These are phyloP conservation scores for Pavo muticus DNA, from an alignment of 2,113 vertebrate species.

Conservation along the genomic window DNA sequence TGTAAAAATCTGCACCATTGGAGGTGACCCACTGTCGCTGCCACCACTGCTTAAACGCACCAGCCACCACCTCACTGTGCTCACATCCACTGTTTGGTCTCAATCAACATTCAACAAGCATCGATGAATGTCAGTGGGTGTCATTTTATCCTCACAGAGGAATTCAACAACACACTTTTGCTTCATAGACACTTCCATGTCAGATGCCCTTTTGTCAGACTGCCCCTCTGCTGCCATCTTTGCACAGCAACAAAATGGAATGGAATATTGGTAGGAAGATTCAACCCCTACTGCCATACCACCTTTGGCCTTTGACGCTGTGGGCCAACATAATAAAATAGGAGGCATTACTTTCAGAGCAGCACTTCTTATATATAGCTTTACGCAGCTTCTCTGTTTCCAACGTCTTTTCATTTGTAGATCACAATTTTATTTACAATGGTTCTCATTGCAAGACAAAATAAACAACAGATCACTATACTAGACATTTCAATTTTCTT, in stretches of 20 bases:
- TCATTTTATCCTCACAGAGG: background rate
- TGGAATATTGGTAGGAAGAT: background rate
- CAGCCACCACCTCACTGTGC: background rate
- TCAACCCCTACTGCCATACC: background rate
- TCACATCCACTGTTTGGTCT: background rate
- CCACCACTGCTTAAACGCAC: background rate
- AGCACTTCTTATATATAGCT: too few relatives aligned
- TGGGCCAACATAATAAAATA: background rate
- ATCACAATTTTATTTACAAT: background rate
- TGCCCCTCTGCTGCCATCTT: too few relatives aligned
- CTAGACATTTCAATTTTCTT: background rate
- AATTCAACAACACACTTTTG: background rate
- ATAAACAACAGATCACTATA: background rate
- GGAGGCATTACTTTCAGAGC: background rate
- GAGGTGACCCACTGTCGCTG: background rate
- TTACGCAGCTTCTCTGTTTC: background rate
- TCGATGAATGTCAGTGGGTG: background rate
- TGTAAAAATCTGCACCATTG: background rate
- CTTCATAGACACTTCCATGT: background rate
- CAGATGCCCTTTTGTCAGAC: background rate
- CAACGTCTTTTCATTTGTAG: background rate
- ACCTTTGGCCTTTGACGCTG: background rate
- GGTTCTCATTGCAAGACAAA: background rate
- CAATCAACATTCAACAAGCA: background rate
- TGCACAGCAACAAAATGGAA: background rate